Conservation (phyloP, 2,888 invertebrate genomes). For the Ennomos fuscantarius region DNA sequence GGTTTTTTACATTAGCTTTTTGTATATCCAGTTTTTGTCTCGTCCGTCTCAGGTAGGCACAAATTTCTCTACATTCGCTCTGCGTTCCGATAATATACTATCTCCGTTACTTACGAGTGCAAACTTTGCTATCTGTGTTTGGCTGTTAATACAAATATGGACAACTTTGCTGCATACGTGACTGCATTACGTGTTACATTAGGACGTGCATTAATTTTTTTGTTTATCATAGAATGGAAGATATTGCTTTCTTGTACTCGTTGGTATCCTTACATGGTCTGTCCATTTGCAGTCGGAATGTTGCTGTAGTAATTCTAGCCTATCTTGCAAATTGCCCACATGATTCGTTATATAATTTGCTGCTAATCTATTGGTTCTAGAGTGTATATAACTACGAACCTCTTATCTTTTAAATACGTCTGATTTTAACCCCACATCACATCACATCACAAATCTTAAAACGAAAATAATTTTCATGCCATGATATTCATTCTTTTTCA, state of each 20-base stretch:
- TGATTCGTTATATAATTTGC: background rate
- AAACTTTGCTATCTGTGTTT: constrained; percentile 78
- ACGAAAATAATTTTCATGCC: too few relatives aligned
- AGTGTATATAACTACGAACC: too few relatives aligned
- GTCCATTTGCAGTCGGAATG: constrained; percentile 22
- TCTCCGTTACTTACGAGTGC: constrained; percentile 66
- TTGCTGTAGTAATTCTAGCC: constrained; percentile 3
- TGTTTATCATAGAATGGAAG: constrained; percentile 18
- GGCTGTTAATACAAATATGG: constrained; percentile 69
- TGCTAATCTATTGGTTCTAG: background rate
- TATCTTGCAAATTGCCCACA: background rate
- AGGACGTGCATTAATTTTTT: constrained; percentile 42
- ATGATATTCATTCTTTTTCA: too few relatives aligned
- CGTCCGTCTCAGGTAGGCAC: constrained; percentile 70
- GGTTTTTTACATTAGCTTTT: constrained; percentile 59
- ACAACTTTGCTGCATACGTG: constrained; percentile 67
- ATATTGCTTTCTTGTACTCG: constrained; percentile 11
- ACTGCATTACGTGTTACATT: constrained; percentile 54
- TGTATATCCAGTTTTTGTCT: constrained; percentile 29
- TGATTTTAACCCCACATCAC: too few relatives aligned
- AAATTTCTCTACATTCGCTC: constrained; percentile 50
- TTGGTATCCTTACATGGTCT: constrained; percentile 18
- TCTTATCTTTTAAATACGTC: background rate
- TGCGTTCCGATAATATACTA: constrained; percentile 60
- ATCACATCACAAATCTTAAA: too few relatives aligned